Conservation (phyloP, 1,140 invertebrate species). For the Cydia splendana region DNA sequence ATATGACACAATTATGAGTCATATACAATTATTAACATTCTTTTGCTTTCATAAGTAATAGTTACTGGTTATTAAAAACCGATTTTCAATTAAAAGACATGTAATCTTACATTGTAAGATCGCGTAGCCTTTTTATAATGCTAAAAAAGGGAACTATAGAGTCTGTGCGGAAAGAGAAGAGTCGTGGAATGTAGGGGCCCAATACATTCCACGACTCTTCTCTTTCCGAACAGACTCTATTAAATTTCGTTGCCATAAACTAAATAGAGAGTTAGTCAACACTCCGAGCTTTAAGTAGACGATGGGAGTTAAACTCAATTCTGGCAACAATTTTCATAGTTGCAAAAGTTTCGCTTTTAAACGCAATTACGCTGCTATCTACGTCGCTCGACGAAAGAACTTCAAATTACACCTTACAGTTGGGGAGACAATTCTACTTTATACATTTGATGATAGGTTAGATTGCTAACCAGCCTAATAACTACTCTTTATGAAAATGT, state of each 20-base stretch:
- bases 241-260: constrained; percentile 15
- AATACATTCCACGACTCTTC: no score
- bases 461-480: background rate
- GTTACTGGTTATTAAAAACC: no score
- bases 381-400: constrained; percentile 37
- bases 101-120: no score
- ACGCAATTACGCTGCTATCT: constrained; percentile 40
- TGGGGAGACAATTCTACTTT: constrained; percentile 44
- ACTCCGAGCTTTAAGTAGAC: constrained; percentile 32
- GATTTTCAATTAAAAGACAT: no score
- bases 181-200: no score
- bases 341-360: constrained; percentile 48
- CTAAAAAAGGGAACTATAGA: no score
- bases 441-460: constrained; percentile 35
- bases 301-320: constrained; percentile 42
- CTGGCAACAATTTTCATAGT: constrained; percentile 49
- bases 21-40: no score
- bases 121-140: no score
- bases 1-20: no score
- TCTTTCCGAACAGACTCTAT: no score
- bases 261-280: constrained; percentile 26
- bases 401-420: constrained; percentile 43
- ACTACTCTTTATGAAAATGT: background rate
- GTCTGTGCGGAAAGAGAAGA: no score
- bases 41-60: no score